A percentile compares a stretch with the other conserved stretches of the same genome.
Evolutionary conservation across 2,888 invertebrate genomes (phyloP).

Genomic region (Trypoxylon attenuatum): DNA sequence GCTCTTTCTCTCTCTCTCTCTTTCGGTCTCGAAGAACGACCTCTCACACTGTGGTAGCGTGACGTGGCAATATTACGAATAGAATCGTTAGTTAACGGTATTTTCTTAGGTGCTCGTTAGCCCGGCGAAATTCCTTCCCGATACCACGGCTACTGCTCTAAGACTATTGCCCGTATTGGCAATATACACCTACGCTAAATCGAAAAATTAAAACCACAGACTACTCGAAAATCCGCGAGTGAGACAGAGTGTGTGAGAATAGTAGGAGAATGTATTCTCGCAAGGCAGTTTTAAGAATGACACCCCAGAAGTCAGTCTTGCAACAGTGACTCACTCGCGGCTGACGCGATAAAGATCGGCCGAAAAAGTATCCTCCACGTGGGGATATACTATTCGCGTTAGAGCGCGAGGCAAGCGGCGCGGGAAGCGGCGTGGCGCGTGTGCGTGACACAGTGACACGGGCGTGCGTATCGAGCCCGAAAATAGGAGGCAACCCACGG

Average conservation of each 20-base stretch:
- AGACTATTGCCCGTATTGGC: too few relatives aligned
- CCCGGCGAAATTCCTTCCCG: not conserved
- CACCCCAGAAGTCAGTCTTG: constrained; percentile 1
- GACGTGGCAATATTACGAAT: not conserved
- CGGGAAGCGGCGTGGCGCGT: not conserved
- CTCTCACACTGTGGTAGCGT: too few relatives aligned
- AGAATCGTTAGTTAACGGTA: constrained; percentile 1
- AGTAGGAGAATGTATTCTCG: not conserved
- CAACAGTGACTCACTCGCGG: constrained; percentile 21
- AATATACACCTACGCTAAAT: too few relatives aligned
- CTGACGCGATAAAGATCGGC: constrained; percentile 27
- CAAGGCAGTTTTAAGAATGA: too few relatives aligned
- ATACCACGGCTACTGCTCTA: not conserved
- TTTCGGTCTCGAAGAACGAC: too few relatives aligned
- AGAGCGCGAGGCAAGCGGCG: too few relatives aligned
- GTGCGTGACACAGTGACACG: not conserved
- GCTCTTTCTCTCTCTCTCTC: too few relatives aligned
- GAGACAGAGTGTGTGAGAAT: not conserved
- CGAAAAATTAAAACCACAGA: not conserved
- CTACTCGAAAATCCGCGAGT: too few relatives aligned
- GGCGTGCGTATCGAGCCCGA: constrained; percentile 2
- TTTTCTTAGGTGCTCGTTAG: not conserved
- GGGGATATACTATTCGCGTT: constrained; percentile 15
- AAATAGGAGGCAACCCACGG: constrained; percentile 1
- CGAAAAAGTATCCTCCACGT: constrained; percentile 29